These are phyloP conservation scores for Diaphora mendica DNA, from an alignment of 2,888 invertebrate genomes.

Conservation along the genomic window DNA sequence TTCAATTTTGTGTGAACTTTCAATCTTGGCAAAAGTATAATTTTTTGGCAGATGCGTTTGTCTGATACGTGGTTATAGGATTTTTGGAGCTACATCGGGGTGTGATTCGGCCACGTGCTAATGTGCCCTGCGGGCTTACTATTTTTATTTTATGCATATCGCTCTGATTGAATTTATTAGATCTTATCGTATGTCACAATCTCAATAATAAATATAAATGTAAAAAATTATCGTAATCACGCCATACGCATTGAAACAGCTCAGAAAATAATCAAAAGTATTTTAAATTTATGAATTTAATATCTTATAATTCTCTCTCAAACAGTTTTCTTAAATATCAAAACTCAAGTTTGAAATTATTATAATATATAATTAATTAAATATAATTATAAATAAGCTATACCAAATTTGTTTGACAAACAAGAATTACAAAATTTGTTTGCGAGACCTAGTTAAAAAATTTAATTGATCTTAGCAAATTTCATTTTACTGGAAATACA, in stretches of 20 bases:
- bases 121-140: conserved; percentile 59
- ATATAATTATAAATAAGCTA: not conserved
- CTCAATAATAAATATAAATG: not conserved
- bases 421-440: too few species aligned
- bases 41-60: conserved; percentile 67
- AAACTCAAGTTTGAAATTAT: not conserved
- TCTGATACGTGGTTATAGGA: conserved; percentile 80
- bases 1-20: conserved; percentile 37
- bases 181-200: not conserved
- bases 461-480: not conserved
- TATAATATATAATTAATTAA: too few species aligned
- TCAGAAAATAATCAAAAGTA: not conserved
- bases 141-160: conserved; percentile 38
- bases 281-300: not conserved
- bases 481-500: not conserved
- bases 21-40: conserved; percentile 22
- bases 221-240: not conserved
- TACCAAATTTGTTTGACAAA: not conserved
- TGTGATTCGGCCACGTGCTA: conserved; percentile 76
- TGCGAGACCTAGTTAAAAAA: not conserved
- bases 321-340: not conserved
- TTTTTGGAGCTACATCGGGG: conserved; percentile 79
- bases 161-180: conserved; percentile 30
- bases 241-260: not conserved
- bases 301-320: not conserved